Conservation (phyloP, 1,140 invertebrate genomes). For the Muscidifurax raptorellus region DNA sequence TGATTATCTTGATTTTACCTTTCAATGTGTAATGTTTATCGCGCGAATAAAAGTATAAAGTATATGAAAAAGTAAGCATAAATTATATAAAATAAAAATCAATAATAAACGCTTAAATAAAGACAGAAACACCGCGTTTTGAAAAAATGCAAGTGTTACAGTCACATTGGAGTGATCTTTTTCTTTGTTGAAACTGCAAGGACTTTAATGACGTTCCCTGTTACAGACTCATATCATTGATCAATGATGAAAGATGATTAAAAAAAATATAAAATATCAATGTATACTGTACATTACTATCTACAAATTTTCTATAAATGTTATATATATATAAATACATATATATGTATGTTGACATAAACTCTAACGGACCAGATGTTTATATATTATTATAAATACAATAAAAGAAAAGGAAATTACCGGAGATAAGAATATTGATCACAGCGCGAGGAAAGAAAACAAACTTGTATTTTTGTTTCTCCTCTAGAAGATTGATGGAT, state of each 20-base stretch:
- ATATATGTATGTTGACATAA: constrained; percentile 53
- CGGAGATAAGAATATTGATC: constrained; percentile 67
- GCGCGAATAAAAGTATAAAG: constrained; percentile 37
- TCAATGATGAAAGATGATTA: constrained; percentile 61
- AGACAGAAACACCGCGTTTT: not conserved
- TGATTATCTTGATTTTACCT: constrained; percentile 33
- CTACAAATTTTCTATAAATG: constrained; percentile 75
- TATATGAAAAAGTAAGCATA: constrained; percentile 5
- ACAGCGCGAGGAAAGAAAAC: constrained; percentile 60
- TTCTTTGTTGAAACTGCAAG: constrained; percentile 59
- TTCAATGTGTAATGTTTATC: constrained; percentile 54
- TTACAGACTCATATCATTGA: constrained; percentile 71
- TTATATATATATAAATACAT: constrained; percentile 67
- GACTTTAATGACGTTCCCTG: constrained; percentile 61
- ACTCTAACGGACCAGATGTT: constrained; percentile 74
- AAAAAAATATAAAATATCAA: constrained; percentile 61
- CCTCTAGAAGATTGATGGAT: not conserved
- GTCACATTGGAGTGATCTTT: constrained; percentile 19
- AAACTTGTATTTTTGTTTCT: not conserved
- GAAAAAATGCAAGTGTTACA: constrained; percentile 26
- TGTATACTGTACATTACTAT: constrained; percentile 65
- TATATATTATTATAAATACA: constrained; percentile 68
- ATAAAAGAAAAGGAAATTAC: too few relatives aligned
- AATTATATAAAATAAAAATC: constrained; percentile 8
- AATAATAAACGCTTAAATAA: constrained; percentile 11